These are phyloP conservation scores for Poicephalus gulielmi DNA, from an alignment of 2,113 vertebrate species.

Conservation along the genomic window DNA sequence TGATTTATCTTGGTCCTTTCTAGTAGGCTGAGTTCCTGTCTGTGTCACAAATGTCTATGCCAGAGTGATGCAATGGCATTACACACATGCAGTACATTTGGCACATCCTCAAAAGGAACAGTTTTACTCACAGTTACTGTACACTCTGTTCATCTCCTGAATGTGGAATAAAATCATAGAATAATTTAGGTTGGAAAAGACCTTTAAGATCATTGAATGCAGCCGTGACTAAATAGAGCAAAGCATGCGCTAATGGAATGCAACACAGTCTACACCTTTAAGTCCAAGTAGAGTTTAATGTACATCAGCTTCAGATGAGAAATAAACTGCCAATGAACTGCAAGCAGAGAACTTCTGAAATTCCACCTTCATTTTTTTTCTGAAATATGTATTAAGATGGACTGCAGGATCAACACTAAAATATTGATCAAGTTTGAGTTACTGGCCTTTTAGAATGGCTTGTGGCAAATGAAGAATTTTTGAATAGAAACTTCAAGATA, in stretches of 20 bases:
- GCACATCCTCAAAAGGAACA: background rate
- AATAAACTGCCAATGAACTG: background rate
- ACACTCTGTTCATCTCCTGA: background rate
- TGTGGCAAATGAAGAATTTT: background rate
- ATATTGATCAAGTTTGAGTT: background rate
- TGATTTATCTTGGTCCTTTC: background rate
- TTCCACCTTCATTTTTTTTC: background rate
- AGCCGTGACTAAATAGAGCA: background rate
- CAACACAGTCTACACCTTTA: background rate
- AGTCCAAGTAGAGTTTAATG: background rate
- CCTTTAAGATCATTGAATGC: background rate
- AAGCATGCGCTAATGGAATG: background rate
- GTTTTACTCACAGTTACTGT: background rate
- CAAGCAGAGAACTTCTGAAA: background rate
- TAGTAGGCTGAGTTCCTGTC: rapidly evolving
- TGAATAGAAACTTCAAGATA: background rate
- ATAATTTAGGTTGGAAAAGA: background rate
- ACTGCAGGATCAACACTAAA: background rate
- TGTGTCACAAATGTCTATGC: background rate
- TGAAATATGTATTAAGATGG: background rate
- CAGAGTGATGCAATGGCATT: background rate
- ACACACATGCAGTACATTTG: background rate
- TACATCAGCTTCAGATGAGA: background rate
- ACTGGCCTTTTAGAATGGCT: background rate
- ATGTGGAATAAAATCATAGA: background rate